Conservation (phyloP, 2,797 vertebrate species). For the Pachyuromys duprasi region DNA sequence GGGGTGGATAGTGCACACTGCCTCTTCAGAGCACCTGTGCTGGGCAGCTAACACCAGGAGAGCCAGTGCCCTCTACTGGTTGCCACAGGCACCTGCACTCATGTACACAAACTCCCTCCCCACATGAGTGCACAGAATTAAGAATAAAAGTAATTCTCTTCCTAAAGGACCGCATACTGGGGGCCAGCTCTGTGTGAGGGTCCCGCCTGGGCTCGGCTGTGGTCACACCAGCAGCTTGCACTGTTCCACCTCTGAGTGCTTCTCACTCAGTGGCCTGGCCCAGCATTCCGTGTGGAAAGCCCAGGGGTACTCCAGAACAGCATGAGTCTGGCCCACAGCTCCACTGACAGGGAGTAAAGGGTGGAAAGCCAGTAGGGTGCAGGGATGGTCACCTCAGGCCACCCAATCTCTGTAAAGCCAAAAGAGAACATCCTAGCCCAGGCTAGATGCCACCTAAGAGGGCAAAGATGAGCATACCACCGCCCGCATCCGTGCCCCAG, state of each 20-base stretch:
- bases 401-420: background rate
- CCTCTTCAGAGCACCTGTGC: background rate
- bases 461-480: fast-evolving
- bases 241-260: background rate
- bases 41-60: background rate
- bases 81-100: background rate
- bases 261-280: too few relatives aligned
- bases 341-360: background rate
- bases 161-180: background rate
- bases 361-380: background rate
- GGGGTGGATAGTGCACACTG: background rate
- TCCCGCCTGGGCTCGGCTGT: background rate
- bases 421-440: too few relatives aligned
- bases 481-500: background rate
- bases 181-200: fast-evolving
- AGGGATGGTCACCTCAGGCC: background rate
- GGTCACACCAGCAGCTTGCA: background rate
- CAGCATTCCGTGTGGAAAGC: background rate
- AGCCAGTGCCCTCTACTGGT: background rate
- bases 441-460: background rate
- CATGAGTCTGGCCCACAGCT: background rate
- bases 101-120: too few relatives aligned
- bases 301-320: fast-evolving
- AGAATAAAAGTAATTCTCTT: background rate
- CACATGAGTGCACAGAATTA: background rate